Base-by-base conservation (phyloP, 2,888 invertebrate genomes). In the Lasiommata megera region DNA sequence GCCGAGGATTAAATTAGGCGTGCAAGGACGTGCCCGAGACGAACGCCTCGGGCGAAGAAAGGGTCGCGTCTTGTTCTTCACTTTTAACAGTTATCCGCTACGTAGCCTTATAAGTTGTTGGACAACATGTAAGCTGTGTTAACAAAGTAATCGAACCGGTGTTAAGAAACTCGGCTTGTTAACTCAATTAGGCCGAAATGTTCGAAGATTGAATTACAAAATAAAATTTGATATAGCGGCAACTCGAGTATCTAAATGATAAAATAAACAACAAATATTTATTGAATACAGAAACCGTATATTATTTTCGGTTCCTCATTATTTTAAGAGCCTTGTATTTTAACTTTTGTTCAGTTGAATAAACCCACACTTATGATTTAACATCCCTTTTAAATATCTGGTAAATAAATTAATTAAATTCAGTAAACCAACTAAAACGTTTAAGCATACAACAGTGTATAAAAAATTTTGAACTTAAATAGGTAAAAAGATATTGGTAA, bases 1-100 rank as follows among this genome's bases (percentile, higher is more conserved):
- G 84, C 84, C 69, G 79, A 81, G 83, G 87, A 89, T 88, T 88
- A 89, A 89, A 88, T 89, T 88, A 88, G 84, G 84, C 88, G 82
- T 84, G 79, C 82, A 76, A 82, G 79, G 80, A 82, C 82, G 82
- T 77, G 79, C 76, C 74, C 73, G 78, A 76, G 71, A 72, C 67
- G 63, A 62, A 57, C 66, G 69, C 71, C 68, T 54, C 53, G 40
- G 67, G 71, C 65, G 47, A 57, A 46, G 47, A 67, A 63, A 72
- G 71, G 70, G 72, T 63, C 71, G 77, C 80, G 75, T 70, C 75
- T 79, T 69, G 67, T 75, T 77, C 72, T 70, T 75, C 69, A 69
- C 65, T 65, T 64, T 55, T 43, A 36, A 37, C 41, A 48, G 52
- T 52, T 48, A 38, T 34, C 40, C 31, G 47, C 17, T 14, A 7